phyloP scores from a whole-genome alignment of 2,113 vertebrate genomes.

The Seriola rivoliana region DNA sequence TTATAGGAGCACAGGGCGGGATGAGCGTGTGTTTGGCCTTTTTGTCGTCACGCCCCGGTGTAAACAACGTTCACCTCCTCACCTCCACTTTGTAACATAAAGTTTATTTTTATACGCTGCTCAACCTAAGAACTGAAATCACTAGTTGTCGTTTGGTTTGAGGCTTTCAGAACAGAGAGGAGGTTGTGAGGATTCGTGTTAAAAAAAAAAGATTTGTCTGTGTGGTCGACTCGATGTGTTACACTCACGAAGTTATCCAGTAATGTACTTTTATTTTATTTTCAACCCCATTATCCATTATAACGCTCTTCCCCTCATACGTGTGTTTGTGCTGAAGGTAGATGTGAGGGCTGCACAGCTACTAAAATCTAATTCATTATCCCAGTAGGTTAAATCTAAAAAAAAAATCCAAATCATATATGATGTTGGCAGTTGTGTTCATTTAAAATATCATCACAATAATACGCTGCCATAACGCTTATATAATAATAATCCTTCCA shows the following conservation, averaged over 20 bases:
- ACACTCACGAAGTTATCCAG: too few species aligned
- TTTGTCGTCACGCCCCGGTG: background rate
- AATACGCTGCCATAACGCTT: too few species aligned
- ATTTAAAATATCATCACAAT: background rate
- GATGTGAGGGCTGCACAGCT: conserved; percentile 20
- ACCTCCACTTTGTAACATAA: conserved; percentile 18
- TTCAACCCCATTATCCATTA: background rate
- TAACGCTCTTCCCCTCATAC: background rate
- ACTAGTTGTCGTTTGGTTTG: background rate
- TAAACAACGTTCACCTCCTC: background rate
- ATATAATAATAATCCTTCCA: too few species aligned
- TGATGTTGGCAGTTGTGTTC: background rate
- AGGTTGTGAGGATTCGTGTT: background rate
- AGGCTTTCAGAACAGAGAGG: background rate
- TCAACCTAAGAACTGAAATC: conserved; percentile 41
- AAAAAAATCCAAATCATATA: too few species aligned
- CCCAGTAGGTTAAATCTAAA: background rate
- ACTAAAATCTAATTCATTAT: background rate
- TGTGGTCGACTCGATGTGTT: background rate
- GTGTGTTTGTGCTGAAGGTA: conserved; percentile 1
- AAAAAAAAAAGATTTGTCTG: background rate
- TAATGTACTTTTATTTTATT: background rate
- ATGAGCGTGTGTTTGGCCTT: too few species aligned
- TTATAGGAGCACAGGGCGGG: background rate
- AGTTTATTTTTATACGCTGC: conserved; percentile 67